Evolutionary conservation across 2,888 invertebrate genomes (phyloP), one percentile per base, ranked within the genome.

Genomic region (Pollenia angustigena): DNA sequence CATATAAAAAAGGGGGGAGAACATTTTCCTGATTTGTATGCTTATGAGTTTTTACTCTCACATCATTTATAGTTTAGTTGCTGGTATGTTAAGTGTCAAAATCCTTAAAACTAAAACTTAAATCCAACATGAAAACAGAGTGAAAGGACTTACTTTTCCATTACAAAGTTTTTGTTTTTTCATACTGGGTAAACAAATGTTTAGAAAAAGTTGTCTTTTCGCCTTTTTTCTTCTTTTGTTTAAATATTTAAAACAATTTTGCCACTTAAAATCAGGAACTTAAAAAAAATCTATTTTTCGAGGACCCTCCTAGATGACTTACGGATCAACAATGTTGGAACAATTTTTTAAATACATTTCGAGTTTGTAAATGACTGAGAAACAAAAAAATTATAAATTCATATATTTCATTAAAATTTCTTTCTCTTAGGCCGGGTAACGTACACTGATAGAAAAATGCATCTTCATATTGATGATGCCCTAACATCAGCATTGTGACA

Each of bases 31-130:
- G n/a, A 18, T 48, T 2, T 79, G 69, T 69, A 16, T 48, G 78
- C 7, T 74, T 54, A 71, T 54, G 32, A 48, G 23, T 78, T 79
- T 58, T 32, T 42, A 12, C 58, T 66, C 52, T 52, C 44, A 72
- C 72, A 71, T 83, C 64, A 72, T 78, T 72, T 78, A 32, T 58
- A 66, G 72, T 84, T 72, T 62, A 52, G 54, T 60, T 84, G 56
- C 50, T 79, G 72, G 58, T 74, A 18, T 69, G 62, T 80, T 81
- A 81, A 87, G 83, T 87, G 83, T 84, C 86, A 83, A 87, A 83
- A 81, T 81, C 76, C 71, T 48, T 58, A 58, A 76, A 81, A 85
- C 54, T 69, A 18, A 69, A 81, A 85, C 69, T 18, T 62, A 62
- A 80, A 74, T n/a, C 54, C 12, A 46, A 72, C n/a, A 54, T 4